These are phyloP conservation scores for Clinocottus analis DNA, from an alignment of 2,113 vertebrate genomes.

Conservation along the genomic window DNA sequence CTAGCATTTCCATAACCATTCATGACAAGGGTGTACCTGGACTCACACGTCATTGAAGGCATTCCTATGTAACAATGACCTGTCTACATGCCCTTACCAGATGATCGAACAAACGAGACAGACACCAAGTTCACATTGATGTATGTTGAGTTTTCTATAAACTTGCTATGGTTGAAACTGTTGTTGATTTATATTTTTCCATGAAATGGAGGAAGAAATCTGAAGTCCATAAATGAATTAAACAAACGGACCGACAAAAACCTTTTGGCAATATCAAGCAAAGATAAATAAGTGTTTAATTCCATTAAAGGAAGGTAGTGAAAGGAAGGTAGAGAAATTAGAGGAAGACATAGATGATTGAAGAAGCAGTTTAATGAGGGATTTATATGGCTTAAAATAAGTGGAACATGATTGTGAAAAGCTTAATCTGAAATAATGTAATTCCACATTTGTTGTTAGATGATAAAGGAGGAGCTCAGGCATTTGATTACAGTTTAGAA, in stretches of 20 bases:
- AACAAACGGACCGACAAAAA: not conserved
- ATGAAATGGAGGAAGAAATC: not conserved
- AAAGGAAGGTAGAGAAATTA: too few relatives aligned
- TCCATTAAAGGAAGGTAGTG: too few relatives aligned
- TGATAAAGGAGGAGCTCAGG: not conserved
- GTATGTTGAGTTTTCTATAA: not conserved
- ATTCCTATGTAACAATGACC: slow-evolving; percentile 42
- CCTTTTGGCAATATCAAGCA: not conserved
- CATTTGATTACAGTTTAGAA: not conserved
- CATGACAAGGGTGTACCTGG: slow-evolving; percentile 7
- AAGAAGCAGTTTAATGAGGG: not conserved
- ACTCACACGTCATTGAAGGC: slow-evolving; percentile 1
- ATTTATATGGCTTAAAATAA: not conserved
- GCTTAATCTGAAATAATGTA: not conserved
- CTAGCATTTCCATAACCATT: slow-evolving; percentile 24
- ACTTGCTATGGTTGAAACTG: not conserved
- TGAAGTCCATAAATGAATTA: not conserved
- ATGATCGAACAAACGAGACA: not conserved
- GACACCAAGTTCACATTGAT: slow-evolving; percentile 22
- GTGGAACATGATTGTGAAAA: not conserved
- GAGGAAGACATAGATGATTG: not conserved
- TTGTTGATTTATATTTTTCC: not conserved
- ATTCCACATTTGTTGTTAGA: not conserved
- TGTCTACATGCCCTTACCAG: slow-evolving; percentile 10
- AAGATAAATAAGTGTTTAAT: not conserved